Base-by-base conservation (phyloP, 2,113 vertebrate genomes). In the Stomatorhinus ivindoensis region DNA sequence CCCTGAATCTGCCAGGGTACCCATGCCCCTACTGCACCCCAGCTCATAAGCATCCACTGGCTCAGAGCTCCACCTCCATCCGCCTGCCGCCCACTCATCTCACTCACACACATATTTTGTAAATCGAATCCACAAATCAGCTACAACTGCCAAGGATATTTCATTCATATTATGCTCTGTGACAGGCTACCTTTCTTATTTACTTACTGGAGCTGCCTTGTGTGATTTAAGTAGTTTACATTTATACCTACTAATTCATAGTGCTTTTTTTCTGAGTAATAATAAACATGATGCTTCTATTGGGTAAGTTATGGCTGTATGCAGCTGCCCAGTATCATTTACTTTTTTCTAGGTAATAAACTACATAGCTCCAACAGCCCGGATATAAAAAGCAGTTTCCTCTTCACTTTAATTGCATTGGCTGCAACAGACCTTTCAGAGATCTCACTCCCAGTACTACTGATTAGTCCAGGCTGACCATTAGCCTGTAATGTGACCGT, bases 331-430 rank as follows among this genome's bases (percentile, higher is more conserved):
- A 89, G 31, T 65, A 89, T 24, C 21, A 31, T 47, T 27, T 82
- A 82, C 73, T 82, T 46, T 83, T 55, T 53, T 31, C 48, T 55
- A 39, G 39, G 21, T 44, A 76, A 80, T 31, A 51, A 50, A 89
- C 50, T 83, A 61, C 39, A 84, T 27, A 42, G 50, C 35, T 39
- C 27, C 9, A n/a, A 42, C 83, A 48, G 58, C 58, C 55, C n/a
- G 48, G 58, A 35, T 51, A 51, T 19, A 89, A 47, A 87, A 87
- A 39, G 73, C 19, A 17, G 46, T 53, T 42, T 51, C 10, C 61
- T 87, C 48, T 87, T 31, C 47, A 87, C 86, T 87, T 87, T 87
- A 87, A 53, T 76, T 90, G 89, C 65, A 47, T 31, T 39, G 53
- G 15, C 44, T 76, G 46, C n/a, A 44, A 47, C 39, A 27, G 85